These are phyloP conservation scores for Heliconius aoede DNA, from an alignment of 2,888 invertebrate genomes.

Conservation along the genomic window DNA sequence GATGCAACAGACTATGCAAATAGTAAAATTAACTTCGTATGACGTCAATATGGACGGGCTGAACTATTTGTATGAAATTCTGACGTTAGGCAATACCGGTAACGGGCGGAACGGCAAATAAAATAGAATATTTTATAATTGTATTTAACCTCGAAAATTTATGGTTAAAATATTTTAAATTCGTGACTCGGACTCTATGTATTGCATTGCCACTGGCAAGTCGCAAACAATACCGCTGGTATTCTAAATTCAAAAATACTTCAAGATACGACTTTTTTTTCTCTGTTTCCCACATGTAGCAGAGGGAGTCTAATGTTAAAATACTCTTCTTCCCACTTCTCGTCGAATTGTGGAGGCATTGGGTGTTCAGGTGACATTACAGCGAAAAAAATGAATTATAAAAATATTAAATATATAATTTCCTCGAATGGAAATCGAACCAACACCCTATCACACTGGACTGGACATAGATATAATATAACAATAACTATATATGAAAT, in stretches of 20 bases:
- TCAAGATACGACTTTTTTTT: neutral
- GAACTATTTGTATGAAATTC: conserved; percentile 41
- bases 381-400: neutral
- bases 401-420: neutral
- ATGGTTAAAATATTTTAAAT: conserved; percentile 16
- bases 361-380: neutral
- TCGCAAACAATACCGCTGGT: too few relatives aligned
- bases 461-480: neutral
- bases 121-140: conserved; percentile 35
- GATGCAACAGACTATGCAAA: conserved; percentile 40
- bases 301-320: neutral
- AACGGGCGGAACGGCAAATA: conserved; percentile 47
- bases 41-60: conserved; percentile 37
- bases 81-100: conserved; percentile 44
- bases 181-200: neutral
- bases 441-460: too few relatives aligned
- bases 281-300: neutral
- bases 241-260: neutral
- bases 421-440: neutral
- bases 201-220: too few relatives aligned
- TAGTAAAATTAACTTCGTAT: conserved; percentile 35
- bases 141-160: conserved; percentile 37
- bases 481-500: neutral
- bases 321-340: neutral
- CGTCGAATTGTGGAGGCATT: neutral